phyloP scores from a whole-genome alignment of 2,888 invertebrate genomes.

The Lepidocyrtoides sp. region DNA sequence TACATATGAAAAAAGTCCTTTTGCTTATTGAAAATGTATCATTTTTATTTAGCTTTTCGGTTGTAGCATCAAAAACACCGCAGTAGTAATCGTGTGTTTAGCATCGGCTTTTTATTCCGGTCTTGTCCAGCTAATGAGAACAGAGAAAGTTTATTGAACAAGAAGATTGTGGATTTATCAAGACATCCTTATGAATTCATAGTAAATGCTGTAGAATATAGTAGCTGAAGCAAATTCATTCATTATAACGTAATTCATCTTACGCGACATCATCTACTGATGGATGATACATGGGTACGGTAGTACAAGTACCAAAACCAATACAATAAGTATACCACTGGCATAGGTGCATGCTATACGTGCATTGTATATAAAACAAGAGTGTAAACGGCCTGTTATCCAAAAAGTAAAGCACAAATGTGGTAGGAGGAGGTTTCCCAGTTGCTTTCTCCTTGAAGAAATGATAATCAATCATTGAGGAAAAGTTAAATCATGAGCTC shows the following conservation, averaged over 20 bases:
- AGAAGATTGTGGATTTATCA: not conserved
- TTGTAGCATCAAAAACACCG: no score
- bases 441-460: constrained; percentile 46
- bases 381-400: not conserved
- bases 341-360: no score
- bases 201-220: not conserved
- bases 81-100: not conserved
- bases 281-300: constrained; percentile 33
- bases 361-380: not conserved
- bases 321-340: no score
- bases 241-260: constrained; percentile 17
- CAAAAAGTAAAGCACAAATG: not conserved
- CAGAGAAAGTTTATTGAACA: not conserved
- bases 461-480: constrained; percentile 79
- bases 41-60: no score
- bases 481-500: constrained; percentile 67
- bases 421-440: constrained; percentile 8
- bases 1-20: no score
- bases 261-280: not conserved
- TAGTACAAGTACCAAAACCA: not conserved
- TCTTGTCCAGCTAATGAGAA: constrained; percentile 2
- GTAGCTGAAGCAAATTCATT: not conserved
- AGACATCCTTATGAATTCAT: constrained; percentile 27
- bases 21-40: no score
- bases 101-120: not conserved